phyloP scores from a whole-genome alignment of 2,113 vertebrate species.

The Callipepla squamata region DNA sequence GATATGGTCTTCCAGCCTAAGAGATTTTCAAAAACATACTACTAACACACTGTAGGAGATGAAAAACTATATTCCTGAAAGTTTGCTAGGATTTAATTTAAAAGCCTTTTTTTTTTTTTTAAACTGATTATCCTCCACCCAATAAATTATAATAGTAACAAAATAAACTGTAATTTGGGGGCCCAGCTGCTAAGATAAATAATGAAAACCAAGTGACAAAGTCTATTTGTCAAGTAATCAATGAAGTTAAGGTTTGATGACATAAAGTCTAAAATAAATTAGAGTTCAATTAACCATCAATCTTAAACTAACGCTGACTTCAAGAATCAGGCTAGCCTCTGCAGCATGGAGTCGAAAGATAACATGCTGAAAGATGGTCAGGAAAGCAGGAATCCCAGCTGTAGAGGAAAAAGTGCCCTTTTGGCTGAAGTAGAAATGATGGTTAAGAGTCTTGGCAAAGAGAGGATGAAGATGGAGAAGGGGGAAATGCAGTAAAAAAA shows the following conservation, averaged over 20 bases:
- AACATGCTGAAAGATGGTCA: background rate
- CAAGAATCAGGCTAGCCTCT: background rate
- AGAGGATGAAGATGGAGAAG: background rate
- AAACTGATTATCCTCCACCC: background rate
- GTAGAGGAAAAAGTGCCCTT: background rate
- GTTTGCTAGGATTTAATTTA: background rate
- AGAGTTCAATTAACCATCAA: background rate
- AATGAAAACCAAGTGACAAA: background rate
- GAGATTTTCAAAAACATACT: background rate
- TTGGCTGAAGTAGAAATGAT: background rate
- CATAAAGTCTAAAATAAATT: constrained; percentile 43
- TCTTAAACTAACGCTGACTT: background rate
- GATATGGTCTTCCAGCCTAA: background rate
- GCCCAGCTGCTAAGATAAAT: background rate
- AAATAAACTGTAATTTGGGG: background rate
- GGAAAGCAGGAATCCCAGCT: background rate
- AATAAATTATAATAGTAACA: background rate
- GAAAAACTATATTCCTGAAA: background rate
- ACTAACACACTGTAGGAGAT: background rate
- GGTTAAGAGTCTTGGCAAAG: background rate
- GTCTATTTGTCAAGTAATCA: constrained; percentile 7
- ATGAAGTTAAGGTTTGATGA: constrained; percentile 37
- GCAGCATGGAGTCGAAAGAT: background rate
- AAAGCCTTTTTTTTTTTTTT: background rate
- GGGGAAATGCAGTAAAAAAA: background rate